A percentile compares a stretch with the other conserved stretches of the same genome.
These are phyloP conservation scores for Lutjanus erythropterus DNA, from an alignment of 2,113 vertebrate species.

Conservation along the genomic window DNA sequence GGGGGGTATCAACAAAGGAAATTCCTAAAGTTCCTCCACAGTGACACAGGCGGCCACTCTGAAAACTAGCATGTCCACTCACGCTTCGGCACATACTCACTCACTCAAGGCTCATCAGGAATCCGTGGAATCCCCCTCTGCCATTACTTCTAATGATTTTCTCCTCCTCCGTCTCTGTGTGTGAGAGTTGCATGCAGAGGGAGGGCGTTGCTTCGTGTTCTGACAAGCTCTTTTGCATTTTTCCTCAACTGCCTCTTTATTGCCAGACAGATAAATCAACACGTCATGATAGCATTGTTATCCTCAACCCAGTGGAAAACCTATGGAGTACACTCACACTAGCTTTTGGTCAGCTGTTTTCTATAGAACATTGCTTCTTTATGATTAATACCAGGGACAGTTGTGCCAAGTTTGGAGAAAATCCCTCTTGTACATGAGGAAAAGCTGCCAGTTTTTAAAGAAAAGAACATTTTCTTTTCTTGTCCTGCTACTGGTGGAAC, in stretches of 20 bases:
- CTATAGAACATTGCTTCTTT: neutral
- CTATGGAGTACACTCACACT: neutral
- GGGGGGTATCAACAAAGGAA: slow-evolving; percentile 78
- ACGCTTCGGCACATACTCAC: slow-evolving; percentile 52
- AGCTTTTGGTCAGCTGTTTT: slow-evolving; percentile 5
- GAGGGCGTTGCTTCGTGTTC: slow-evolving; percentile 54
- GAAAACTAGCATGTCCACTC: slow-evolving; percentile 70
- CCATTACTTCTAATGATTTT: slow-evolving; percentile 41
- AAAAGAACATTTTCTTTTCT: neutral
- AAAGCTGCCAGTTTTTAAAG: no score
- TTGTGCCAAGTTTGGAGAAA: neutral
- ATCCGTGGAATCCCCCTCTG: slow-evolving; percentile 64
- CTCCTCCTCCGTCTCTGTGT: neutral
- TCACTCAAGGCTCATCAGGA: slow-evolving; percentile 62
- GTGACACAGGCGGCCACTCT: slow-evolving; percentile 71
- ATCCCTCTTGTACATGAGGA: no score
- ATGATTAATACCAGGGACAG: neutral
- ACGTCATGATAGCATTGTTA: slow-evolving; percentile 14
- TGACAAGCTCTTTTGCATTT: slow-evolving; percentile 48
- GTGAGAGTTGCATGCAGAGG: slow-evolving; percentile 18
- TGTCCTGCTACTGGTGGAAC: neutral
- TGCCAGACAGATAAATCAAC: slow-evolving; percentile 16
- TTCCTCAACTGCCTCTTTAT: slow-evolving; percentile 24
- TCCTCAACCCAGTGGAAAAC: slow-evolving; percentile 12
- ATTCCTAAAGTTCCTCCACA: slow-evolving; percentile 83